Evolutionary conservation across 2,888 invertebrate genomes (phyloP), one percentile per base, ranked within the genome.

Genomic region (Cephonodes hylas): DNA sequence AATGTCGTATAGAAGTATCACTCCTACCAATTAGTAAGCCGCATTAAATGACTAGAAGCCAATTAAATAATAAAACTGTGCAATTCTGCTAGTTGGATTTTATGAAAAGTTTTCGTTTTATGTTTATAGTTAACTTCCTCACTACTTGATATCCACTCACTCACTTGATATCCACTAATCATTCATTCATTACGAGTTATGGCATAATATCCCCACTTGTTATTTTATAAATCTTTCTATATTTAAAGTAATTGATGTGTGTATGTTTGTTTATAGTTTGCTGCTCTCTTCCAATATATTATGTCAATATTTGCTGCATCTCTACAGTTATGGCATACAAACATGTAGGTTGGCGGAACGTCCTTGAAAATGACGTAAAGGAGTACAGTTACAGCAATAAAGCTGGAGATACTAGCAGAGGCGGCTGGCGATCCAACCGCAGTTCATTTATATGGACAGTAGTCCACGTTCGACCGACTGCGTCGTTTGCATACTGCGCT

Each of bases 311-410:
- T 59, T 60, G 13, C 34, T 53, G 53, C 22, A 25, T 25, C 25
- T 42, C 44, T 45, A 61, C 61, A 58, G 61, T 58, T 58, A 58
- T 61, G 46, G 57, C 45, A 59, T 23, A 63, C 59, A 59, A 38
- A 56, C 45, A 56, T 59, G 59, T 63, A 56, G 63, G 59, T 56
- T 59, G 64, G 63, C 68, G 64, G 65, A 73, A 77, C 79, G 79
- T 78, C 79, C 79, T 78, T 78, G 79, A 73, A 69, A 64, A 72
- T 77, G 77, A 78, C 77, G 79, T 71, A 73, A 72, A 68, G 69
- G 63, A 67, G 66, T 74, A 78, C 78, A 72, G 78, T 78, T 72
- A 72, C 45, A 60, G 38, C 61, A 59, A 56, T 61, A 46, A 63
- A 63, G 38, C 48, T 45, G 62, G 68, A 67, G 63, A 60, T 63